phyloP scores from a whole-genome alignment of 2,113 vertebrate species.

The Laticauda colubrina region DNA sequence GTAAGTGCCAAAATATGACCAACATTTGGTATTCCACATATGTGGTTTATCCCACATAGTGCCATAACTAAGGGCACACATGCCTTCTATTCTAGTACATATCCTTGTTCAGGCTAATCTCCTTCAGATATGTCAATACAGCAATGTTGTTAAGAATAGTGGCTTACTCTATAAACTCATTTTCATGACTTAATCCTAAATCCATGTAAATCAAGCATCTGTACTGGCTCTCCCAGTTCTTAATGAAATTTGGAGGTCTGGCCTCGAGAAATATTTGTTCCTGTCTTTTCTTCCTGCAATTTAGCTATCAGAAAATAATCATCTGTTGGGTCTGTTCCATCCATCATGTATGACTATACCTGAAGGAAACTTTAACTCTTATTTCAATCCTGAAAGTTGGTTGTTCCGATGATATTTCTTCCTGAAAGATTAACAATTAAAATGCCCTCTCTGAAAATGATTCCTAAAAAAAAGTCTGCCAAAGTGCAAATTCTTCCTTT shows the following conservation, averaged over 20 bases:
- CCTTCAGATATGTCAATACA: not conserved
- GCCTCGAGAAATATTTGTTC: conserved; percentile 34
- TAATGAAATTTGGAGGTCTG: conserved; percentile 24
- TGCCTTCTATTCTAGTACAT: not conserved
- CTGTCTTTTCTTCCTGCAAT: not conserved
- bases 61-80: not conserved
- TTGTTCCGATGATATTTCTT: fast-evolving
- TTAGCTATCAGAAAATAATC: not conserved
- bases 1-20: not conserved
- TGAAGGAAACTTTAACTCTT: not conserved
- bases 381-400: not conserved
- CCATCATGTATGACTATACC: not conserved
- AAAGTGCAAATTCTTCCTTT: not conserved
- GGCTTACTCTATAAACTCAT: not conserved
- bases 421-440: conserved; percentile 22
- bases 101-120: not conserved
- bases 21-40: not conserved
- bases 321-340: not conserved
- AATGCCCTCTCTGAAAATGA: not conserved
- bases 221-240: not conserved
- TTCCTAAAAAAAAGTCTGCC: conserved; percentile 9
- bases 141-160: not conserved
- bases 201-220: too few relatives aligned
- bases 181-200: not conserved
- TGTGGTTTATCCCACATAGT: not conserved